phyloP scores from a whole-genome alignment of 2,888 invertebrate species.

The Notodonta ziczac region DNA sequence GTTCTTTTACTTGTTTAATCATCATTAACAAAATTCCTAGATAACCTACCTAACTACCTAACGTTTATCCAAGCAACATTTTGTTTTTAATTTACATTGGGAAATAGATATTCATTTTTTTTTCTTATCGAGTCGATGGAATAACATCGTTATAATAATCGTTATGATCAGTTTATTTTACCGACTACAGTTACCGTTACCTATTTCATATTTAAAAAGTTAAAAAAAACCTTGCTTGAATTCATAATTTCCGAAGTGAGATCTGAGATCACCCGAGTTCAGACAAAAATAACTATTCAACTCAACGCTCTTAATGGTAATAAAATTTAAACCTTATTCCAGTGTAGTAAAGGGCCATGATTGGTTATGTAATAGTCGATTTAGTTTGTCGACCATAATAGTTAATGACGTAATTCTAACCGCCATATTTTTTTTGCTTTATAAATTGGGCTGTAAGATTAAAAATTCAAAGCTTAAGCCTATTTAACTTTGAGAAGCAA shows the following conservation, averaged over 20 bases:
- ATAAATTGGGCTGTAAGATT: neutral
- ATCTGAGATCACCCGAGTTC: slow-evolving; percentile 34
- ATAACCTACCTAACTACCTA: too few relatives aligned
- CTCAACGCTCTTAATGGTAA: neutral
- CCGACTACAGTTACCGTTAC: neutral
- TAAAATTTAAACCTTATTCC: slow-evolving; percentile 16
- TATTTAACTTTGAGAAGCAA: too few relatives aligned
- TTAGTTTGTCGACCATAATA: slow-evolving; percentile 9
- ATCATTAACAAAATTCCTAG: too few relatives aligned
- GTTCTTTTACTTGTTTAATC: too few relatives aligned
- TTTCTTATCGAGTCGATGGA: neutral
- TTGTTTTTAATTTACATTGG: too few relatives aligned
- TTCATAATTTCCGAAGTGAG: slow-evolving; percentile 31
- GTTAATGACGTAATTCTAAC: slow-evolving; percentile 25
- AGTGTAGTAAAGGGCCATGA: neutral
- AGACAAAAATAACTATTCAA: slow-evolving; percentile 16
- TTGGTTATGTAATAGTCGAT: slow-evolving; percentile 1
- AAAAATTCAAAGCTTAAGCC: too few relatives aligned
- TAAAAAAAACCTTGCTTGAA: neutral
- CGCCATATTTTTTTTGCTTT: slow-evolving; percentile 21
- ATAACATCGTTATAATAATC: neutral
- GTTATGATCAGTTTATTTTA: neutral
- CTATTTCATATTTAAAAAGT: too few relatives aligned
- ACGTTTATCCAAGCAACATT: too few relatives aligned
- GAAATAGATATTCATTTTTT: neutral